Percentiles rank a stretch among this genome's conserved stretches.
Conservation (phyloP, 2,888 invertebrate genomes). For the Lithophane socia region DNA sequence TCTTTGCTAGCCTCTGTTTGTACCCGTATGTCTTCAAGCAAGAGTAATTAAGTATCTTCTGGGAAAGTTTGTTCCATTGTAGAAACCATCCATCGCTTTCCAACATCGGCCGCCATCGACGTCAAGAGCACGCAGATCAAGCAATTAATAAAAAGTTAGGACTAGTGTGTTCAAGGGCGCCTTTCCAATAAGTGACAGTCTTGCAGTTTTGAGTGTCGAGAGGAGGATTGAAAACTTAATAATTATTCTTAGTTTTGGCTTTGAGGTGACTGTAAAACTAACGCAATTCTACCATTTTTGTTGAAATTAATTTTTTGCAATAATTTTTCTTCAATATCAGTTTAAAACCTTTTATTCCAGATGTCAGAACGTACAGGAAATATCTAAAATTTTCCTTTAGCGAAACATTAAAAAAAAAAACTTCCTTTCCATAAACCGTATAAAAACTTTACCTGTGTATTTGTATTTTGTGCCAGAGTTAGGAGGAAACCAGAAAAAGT, state of each 20-base stretch:
- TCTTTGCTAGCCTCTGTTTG: background rate
- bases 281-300: background rate
- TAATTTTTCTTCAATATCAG: background rate
- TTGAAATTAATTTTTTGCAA: background rate
- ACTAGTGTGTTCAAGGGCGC: background rate
- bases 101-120: background rate
- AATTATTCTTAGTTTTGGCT: background rate
- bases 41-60: background rate
- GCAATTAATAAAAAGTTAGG: background rate
- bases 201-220: background rate
- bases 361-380: background rate
- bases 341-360: background rate
- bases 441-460: conserved; percentile 3
- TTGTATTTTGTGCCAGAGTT: conserved; percentile 13
- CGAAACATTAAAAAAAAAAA: conserved; percentile 1
- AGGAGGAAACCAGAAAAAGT: conserved; percentile 30
- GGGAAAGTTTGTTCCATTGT: background rate
- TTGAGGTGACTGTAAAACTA: background rate
- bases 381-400: background rate
- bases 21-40: background rate
- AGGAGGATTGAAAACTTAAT: background rate
- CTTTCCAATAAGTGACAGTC: background rate
- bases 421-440: background rate
- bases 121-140: background rate
- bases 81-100: background rate